A percentile compares a stretch with the other conserved stretches of the same genome.
Evolutionary conservation across 2,113 vertebrate genomes (phyloP).

Genomic region (Malurus alboscapulatus): DNA sequence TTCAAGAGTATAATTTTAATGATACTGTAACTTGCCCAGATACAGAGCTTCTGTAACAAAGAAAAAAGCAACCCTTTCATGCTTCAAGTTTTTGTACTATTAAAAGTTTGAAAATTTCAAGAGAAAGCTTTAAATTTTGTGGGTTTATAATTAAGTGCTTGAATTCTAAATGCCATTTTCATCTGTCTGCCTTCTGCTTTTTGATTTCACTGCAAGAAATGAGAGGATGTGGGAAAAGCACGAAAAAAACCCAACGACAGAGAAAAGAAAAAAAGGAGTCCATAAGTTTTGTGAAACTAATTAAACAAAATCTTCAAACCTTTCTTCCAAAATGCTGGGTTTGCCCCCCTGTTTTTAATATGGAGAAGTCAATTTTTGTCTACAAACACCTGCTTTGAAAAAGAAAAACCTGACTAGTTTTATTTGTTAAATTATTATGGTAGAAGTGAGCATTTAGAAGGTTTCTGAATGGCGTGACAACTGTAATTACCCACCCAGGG

Average conservation of each 20-base stretch:
- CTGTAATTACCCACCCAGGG: neutral
- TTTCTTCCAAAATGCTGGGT: neutral
- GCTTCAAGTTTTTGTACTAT: neutral
- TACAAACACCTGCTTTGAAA: neutral
- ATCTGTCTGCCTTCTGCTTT: neutral
- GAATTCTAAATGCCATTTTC: neutral
- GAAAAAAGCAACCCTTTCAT: neutral
- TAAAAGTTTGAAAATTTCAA: neutral
- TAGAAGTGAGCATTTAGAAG: neutral
- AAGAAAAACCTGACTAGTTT: neutral
- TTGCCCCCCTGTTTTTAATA: neutral
- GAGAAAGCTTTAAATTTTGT: neutral
- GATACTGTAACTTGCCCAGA: neutral
- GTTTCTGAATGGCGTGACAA: slow-evolving; percentile 3
- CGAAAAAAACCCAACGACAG: neutral
- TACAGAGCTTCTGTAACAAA: neutral
- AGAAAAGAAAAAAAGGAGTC: neutral
- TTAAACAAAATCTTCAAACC: neutral
- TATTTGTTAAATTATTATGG: neutral
- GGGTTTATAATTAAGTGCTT: neutral
- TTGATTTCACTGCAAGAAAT: neutral
- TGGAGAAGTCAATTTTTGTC: neutral
- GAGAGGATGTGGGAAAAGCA: neutral
- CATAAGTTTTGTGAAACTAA: neutral
- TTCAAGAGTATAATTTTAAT: neutral